phyloP scores from a whole-genome alignment of 2,797 vertebrate species.

The Poecilia picta region DNA sequence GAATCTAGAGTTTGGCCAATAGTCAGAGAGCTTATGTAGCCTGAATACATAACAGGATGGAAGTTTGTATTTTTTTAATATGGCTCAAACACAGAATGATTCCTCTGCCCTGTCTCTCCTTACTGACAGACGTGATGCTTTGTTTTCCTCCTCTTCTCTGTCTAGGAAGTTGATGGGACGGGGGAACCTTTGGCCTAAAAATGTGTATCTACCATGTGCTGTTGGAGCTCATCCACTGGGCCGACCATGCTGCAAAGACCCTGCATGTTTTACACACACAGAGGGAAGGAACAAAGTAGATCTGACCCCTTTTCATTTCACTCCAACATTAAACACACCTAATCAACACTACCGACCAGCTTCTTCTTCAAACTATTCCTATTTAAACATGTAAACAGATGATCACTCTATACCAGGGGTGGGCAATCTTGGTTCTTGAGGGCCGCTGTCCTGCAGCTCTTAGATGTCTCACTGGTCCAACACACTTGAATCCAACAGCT shows the following conservation, averaged over 20 bases:
- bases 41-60: neutral
- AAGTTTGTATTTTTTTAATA: neutral
- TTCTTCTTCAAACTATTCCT: slow-evolving; percentile 27
- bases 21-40: neutral
- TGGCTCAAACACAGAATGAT: neutral
- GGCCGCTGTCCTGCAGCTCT: no score
- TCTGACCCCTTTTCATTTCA: slow-evolving; percentile 40
- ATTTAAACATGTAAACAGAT: slow-evolving; percentile 17
- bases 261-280: slow-evolving; percentile 74
- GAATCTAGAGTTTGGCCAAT: neutral
- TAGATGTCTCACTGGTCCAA: no score
- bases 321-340: slow-evolving; percentile 37
- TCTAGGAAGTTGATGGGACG: slow-evolving; percentile 75
- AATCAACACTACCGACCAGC: slow-evolving; percentile 59
- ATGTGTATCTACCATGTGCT: slow-evolving; percentile 81
- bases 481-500: no score
- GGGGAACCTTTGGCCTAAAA: slow-evolving; percentile 73
- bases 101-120: neutral
- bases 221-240: slow-evolving; percentile 82
- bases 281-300: slow-evolving; percentile 54
- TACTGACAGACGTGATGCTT: neutral
- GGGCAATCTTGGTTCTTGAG: no score
- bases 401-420: slow-evolving; percentile 8
- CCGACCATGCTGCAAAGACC: slow-evolving; percentile 72
- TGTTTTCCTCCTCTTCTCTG: slow-evolving; percentile 10